These are phyloP conservation scores for Gryllus longicercus DNA, from an alignment of 2,888 invertebrate species.

Conservation along the genomic window DNA sequence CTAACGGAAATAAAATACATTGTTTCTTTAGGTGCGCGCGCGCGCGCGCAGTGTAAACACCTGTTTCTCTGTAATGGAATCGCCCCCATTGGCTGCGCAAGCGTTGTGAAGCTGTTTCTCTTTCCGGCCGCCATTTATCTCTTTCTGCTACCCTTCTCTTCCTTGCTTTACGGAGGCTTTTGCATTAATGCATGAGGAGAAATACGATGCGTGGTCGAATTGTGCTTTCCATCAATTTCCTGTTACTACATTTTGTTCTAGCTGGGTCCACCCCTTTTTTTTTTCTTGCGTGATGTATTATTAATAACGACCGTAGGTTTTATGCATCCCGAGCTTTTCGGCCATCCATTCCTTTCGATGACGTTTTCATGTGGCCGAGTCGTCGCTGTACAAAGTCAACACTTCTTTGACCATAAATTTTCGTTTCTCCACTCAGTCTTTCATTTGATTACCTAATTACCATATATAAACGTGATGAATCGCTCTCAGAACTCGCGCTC, in stretches of 20 bases:
- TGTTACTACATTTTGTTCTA: neutral
- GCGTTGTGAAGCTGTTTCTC: neutral
- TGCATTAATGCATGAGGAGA: constrained; percentile 2
- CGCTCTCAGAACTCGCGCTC: too few relatives aligned
- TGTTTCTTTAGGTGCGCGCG: neutral
- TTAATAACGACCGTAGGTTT: too few relatives aligned
- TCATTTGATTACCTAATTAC: too few relatives aligned
- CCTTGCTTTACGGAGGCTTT: neutral
- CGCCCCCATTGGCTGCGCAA: neutral
- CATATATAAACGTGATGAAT: too few relatives aligned
- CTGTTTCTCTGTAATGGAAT: neutral
- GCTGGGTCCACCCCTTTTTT: too few relatives aligned
- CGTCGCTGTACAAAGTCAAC: too few relatives aligned
- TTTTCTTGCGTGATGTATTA: too few relatives aligned
- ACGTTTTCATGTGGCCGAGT: too few relatives aligned
- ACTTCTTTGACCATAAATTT: too few relatives aligned
- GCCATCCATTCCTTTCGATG: too few relatives aligned
- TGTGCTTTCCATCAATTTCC: neutral
- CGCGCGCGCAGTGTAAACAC: neutral
- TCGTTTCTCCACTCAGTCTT: too few relatives aligned
- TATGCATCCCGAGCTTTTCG: too few relatives aligned
- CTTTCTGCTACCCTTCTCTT: neutral
- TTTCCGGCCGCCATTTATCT: neutral
- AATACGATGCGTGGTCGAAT: neutral
- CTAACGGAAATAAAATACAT: neutral